These are phyloP conservation scores for Lacanobia wlatinum DNA, from an alignment of 2,888 invertebrate genomes.

Conservation along the genomic window DNA sequence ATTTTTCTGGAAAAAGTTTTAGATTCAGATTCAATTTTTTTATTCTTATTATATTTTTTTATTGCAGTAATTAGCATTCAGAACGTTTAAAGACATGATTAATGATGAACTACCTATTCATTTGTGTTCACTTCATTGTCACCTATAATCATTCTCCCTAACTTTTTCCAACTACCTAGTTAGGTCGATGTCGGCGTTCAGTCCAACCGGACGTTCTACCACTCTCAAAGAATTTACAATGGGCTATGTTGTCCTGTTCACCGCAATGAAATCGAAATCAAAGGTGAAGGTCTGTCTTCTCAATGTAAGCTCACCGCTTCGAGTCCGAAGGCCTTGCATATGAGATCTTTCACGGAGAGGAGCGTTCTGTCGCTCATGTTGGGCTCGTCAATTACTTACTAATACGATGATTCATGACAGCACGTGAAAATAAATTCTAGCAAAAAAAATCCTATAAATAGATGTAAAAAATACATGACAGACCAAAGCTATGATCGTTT, in stretches of 20 bases:
- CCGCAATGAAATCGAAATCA: too few relatives aligned
- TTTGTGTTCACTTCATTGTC: not conserved
- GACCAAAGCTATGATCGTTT: not conserved
- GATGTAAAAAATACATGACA: not conserved
- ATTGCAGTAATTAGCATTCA: not conserved
- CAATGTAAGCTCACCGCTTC: not conserved
- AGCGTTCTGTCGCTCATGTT: conserved; percentile 6
- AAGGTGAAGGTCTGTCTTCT: too few relatives aligned
- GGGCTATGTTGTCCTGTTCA: too few relatives aligned
- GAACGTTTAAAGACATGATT: not conserved
- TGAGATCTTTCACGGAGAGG: conserved; percentile 5
- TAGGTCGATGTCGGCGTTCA: not conserved
- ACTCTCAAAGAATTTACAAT: not conserved
- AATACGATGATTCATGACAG: not conserved
- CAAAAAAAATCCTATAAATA: not conserved
- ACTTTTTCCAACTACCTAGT: not conserved
- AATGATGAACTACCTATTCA: not conserved
- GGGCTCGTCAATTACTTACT: not conserved
- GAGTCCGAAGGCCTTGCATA: not conserved
- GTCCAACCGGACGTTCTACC: not conserved
- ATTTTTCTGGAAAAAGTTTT: conserved; percentile 34
- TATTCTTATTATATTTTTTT: too few relatives aligned
- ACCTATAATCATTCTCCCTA: too few relatives aligned
- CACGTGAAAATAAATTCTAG: not conserved
- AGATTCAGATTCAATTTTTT: too few relatives aligned